These are phyloP conservation scores for Drosophila testacea DNA, from an alignment of 2,888 invertebrate genomes.

Conservation along the genomic window DNA sequence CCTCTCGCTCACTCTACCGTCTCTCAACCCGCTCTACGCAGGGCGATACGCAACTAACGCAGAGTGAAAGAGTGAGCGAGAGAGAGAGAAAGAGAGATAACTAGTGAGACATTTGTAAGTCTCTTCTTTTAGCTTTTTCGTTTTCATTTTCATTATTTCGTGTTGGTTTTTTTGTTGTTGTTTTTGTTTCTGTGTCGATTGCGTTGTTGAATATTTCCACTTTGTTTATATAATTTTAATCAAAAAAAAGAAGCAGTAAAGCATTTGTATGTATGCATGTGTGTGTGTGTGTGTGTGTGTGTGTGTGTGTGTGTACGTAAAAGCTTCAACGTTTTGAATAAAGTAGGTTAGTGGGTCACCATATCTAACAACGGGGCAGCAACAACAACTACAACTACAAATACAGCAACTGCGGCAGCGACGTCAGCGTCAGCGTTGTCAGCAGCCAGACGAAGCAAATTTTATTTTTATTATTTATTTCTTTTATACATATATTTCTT, in stretches of 20 bases:
- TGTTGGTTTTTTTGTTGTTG: conserved; percentile 28
- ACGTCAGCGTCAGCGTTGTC: conserved; percentile 46
- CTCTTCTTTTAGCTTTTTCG: conserved; percentile 43
- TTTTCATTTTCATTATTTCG: conserved; percentile 71
- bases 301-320: conserved; percentile 48
- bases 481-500: conserved; percentile 17
- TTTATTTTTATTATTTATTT: conserved; percentile 37
- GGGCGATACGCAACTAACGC: conserved; percentile 48
- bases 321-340: conserved; percentile 85
- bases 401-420: conserved; percentile 39
- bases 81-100: conserved; percentile 20
- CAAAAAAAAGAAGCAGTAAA: conserved; percentile 73
- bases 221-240: conserved; percentile 83
- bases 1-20: background rate
- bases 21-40: conserved; percentile 18
- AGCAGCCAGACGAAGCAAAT: conserved; percentile 56
- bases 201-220: conserved; percentile 81
- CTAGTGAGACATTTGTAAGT: conserved; percentile 41
- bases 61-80: conserved; percentile 20
- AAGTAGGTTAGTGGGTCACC: conserved; percentile 93
- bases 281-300: conserved; percentile 23
- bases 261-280: conserved; percentile 40
- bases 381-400: conserved; percentile 51
- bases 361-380: conserved; percentile 81
- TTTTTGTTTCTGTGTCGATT: conserved; percentile 77